Percentiles rank a stretch among this genome's conserved stretches.
Evolutionary conservation across 2,797 vertebrate genomes (phyloP).

Genomic region (Lindbergichthys nudifrons): DNA sequence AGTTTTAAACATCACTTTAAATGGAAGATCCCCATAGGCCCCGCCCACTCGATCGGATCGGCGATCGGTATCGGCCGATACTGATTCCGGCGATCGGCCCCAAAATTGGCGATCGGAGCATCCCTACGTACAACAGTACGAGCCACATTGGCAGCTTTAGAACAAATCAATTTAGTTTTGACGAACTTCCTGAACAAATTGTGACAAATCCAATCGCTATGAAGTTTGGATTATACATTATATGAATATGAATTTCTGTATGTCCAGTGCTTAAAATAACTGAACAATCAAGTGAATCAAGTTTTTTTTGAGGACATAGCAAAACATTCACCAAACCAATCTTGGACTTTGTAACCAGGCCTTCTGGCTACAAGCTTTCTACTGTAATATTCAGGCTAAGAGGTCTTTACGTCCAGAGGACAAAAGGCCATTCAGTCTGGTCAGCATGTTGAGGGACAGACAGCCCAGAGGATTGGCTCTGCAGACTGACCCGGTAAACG

Average conservation of each 20-base stretch:
- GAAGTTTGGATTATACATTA: background rate
- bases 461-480: constrained; percentile 62
- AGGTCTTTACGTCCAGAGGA: constrained; percentile 28
- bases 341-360: background rate
- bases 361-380: background rate
- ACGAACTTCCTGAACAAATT: background rate
- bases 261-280: background rate
- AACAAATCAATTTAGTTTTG: background rate
- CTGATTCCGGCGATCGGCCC: too few species aligned
- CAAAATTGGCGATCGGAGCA: too few species aligned
- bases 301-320: background rate
- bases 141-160: background rate
- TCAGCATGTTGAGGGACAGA: constrained; percentile 25
- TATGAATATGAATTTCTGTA: background rate
- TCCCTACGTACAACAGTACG: too few species aligned
- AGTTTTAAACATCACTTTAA: too few species aligned
- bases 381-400: constrained; percentile 31
- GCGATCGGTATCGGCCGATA: too few species aligned
- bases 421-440: constrained; percentile 42
- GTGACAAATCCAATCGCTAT: background rate
- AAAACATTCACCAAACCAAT: background rate
- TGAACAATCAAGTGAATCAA: background rate
- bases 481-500: constrained; percentile 51
- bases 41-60: too few species aligned
- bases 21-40: too few species aligned